Evolutionary conservation across 2,888 invertebrate genomes (phyloP).

Genomic region (Drosophila eohydei): DNA sequence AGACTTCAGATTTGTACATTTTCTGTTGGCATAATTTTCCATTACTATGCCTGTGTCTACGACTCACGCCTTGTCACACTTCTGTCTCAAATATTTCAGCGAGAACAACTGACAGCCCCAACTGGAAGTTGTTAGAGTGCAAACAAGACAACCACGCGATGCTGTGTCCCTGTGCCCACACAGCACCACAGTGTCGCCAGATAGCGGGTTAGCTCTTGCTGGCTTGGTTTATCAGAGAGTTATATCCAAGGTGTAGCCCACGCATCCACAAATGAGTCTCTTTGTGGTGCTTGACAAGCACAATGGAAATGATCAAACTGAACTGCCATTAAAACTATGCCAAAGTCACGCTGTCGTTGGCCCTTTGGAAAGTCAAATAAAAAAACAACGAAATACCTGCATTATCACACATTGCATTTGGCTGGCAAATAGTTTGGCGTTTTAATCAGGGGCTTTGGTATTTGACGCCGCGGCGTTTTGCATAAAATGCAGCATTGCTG

Average conservation of each 20-base stretch:
- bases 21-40: constrained; percentile 35
- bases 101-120: constrained; percentile 40
- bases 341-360: constrained; percentile 70
- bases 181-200: constrained; percentile 63
- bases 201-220: constrained; percentile 34
- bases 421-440: constrained; percentile 51
- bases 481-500: constrained; percentile 70
- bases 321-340: constrained; percentile 67
- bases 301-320: constrained; percentile 36
- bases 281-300: constrained; percentile 1
- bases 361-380: constrained; percentile 48
- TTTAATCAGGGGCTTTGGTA: constrained; percentile 41
- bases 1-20: constrained; percentile 2
- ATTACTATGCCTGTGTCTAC: constrained; percentile 24
- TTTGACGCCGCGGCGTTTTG: constrained; percentile 52
- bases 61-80: constrained; percentile 60
- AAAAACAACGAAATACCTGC: constrained; percentile 31
- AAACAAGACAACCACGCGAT: constrained; percentile 62
- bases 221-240: constrained; percentile 46
- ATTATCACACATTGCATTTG: constrained; percentile 59
- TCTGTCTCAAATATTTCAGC: constrained; percentile 57
- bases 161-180: constrained; percentile 47
- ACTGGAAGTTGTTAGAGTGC: constrained; percentile 71
- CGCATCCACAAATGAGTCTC: constrained; percentile 33
- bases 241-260: constrained; percentile 50